These are phyloP conservation scores for Leptinotarsa peninsularis DNA, from an alignment of 2,888 invertebrate genomes.

Conservation along the genomic window DNA sequence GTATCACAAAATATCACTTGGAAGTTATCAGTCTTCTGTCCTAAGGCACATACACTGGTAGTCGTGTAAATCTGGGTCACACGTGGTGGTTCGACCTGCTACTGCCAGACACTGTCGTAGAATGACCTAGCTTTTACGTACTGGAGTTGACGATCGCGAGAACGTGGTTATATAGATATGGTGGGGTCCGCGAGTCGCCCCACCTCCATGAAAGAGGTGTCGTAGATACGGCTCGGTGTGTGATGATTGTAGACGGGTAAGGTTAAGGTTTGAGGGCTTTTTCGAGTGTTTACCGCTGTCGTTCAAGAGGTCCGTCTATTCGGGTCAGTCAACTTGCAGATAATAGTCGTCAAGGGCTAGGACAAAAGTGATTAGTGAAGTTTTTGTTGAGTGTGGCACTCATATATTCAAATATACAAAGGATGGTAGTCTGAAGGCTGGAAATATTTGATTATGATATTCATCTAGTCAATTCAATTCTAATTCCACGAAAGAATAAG, in stretches of 20 bases:
- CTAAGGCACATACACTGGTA: constrained; percentile 47
- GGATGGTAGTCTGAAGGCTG: no score
- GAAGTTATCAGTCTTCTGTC: constrained; percentile 50
- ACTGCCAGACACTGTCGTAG: constrained; percentile 65
- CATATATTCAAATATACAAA: no score
- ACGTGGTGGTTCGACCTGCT: constrained; percentile 57
- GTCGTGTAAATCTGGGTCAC: constrained; percentile 56
- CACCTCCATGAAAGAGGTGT: constrained; percentile 22
- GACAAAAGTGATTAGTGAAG: neutral
- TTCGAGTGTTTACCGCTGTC: constrained; percentile 23
- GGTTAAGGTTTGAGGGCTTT: constrained; percentile 34
- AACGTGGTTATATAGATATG: constrained; percentile 33
- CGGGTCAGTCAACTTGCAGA: constrained; percentile 5
- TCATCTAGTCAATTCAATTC: neutral
- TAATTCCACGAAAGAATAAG: no score
- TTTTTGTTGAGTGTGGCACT: neutral
- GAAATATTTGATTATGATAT: neutral
- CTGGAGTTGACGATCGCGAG: constrained; percentile 32
- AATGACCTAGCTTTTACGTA: constrained; percentile 62
- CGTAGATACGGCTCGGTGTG: constrained; percentile 13
- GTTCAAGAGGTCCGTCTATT: constrained; percentile 1
- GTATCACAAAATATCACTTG: constrained; percentile 61
- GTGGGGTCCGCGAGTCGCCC: constrained; percentile 25
- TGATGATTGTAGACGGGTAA: constrained; percentile 20
- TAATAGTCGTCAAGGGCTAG: neutral